Base-by-base conservation (phyloP, 2,797 vertebrate species). In the Chelidonichthys spinosus region DNA sequence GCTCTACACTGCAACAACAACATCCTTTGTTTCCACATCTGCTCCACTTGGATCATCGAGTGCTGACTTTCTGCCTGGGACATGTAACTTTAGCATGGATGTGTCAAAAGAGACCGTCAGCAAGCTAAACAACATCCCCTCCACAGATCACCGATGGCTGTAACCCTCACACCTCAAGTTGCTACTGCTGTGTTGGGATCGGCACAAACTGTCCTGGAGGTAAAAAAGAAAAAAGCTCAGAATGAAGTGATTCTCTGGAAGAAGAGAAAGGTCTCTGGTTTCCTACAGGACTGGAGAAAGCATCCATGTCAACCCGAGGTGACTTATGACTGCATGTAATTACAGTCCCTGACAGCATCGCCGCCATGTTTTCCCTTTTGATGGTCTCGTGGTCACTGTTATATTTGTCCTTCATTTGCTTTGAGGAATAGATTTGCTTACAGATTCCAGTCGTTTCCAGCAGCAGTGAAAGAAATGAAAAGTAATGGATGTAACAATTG, bases 261-360 rank as follows among this genome's bases (percentile, higher is more conserved):
- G 47, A 70, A 46, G 58, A 53, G 5, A 2, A 66, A 43, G 42
- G 11, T 43, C 42, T 11, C 42, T 11, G 42, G 42, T 43, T 25
- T 25, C 11, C 77, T 73, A 15, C 58, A 67, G 46, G 81, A 62
- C 61, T 4, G 53, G 40, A 82, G 71, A 65, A 44, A 14, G 81
- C 84, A 67, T 63, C 67, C 63, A 68, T 17, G 69, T 78, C 69
- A 59, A n/a, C 72, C 73, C 65, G 25, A 3, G 47, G 46, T 85
- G 85, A 89, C 69, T 86, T 87, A 85, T 13, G 78, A 74, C 77
- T 77, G 15, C 44, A 37, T 46, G 78, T 87, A 80, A 90, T 90
- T 85, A 86, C 82, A 85, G 62, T 52, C 32, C 54, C 74, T 52
- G 13, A 72, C 80, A 78, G 63, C 75, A 76, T 42, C 11, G 68